Base-by-base conservation (phyloP, 2,888 invertebrate species). In the Malthinus seriepunctatus region DNA sequence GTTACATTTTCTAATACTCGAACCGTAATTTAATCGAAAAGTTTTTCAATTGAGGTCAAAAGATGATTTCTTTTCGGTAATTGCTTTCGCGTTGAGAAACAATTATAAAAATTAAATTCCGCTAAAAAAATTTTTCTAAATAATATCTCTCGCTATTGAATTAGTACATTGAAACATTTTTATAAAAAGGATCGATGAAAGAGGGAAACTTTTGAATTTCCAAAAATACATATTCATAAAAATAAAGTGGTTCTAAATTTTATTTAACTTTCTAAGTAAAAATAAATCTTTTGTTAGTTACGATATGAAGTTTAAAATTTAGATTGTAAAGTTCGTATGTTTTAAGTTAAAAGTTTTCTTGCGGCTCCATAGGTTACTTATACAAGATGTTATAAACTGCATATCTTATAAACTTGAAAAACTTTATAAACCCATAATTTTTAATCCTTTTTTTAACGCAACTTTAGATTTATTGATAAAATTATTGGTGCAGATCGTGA, bases 261-360 rank as follows among this genome's bases (percentile, higher is more conserved):
- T 58, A 66, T 67, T 71, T 71, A 73, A 74, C 71, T 74, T 72
- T 65, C 63, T 71, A 73, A 73, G 72, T 71, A 71, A 70, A 69
- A 72, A 74, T 73, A 74, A 74, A 74, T 74, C 74, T 73, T 71
- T 70, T 67, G 71, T 72, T 73, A 70, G 71, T 73, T 71, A 67
- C 67, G 71, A 73, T 74, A 73, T 73, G 72, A 68, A 73, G 70
- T 73, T 73, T 71, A 66, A 69, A 67, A 72, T 71, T 69, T 69
- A 70, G 70, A 72, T 71, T 71, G 69, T 71, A 65, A 71, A 72
- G 71, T 70, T 68, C 57, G 62, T 56, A 65, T 60, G 63, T 65
- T 63, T 63, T 65, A 62, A 65, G 62, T 61, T 65, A 51, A 54
- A 59, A 63, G 63, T 63, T 60, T 60, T 23, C 51, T 54, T 54